Conservation (phyloP, 2,888 invertebrate genomes). For the Drosophila meridiana region DNA sequence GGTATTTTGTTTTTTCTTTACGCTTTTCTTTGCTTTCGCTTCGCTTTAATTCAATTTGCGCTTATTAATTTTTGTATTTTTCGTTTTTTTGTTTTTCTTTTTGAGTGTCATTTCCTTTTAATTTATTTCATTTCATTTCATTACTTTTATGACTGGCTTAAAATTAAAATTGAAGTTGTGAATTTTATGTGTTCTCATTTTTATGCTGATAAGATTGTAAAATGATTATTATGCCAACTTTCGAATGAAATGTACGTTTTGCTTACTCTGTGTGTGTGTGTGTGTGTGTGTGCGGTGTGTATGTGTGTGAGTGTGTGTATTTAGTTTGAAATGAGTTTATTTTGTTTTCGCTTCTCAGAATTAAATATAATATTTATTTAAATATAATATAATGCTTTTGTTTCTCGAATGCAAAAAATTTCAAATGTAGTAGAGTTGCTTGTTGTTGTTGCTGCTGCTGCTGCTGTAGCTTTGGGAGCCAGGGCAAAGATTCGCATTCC, state of each 20-base stretch:
- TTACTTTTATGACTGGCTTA: conserved; percentile 71
- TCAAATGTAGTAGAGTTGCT: conserved; percentile 68
- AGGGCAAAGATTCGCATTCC: conserved; percentile 31
- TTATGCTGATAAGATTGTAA: conserved; percentile 56
- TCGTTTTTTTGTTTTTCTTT: conserved; percentile 10
- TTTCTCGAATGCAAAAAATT: conserved; percentile 83
- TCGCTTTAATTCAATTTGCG: conserved; percentile 54
- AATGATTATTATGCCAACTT: conserved; percentile 67
- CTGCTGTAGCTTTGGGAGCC: conserved; percentile 42
- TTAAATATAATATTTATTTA: conserved; percentile 83
- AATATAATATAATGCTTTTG: conserved; percentile 83
- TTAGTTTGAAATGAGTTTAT: conserved; percentile 74
- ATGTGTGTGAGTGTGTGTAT: conserved; percentile 43
- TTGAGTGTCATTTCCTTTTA: conserved; percentile 56
- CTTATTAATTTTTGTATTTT: conserved; percentile 46
- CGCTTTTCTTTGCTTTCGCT: conserved; percentile 31
- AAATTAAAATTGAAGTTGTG: conserved; percentile 77
- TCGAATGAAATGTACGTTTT: conserved; percentile 50
- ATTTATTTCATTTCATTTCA: conserved; percentile 55
- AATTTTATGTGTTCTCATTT: conserved; percentile 61
- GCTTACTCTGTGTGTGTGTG: conserved; percentile 8
- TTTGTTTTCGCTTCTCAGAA: conserved; percentile 79
- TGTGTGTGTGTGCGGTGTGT: conserved; percentile 37
- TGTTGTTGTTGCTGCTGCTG: conserved; percentile 33
- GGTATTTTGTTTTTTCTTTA: conserved; percentile 36